Evolutionary conservation across 2,797 vertebrate species (phyloP), one percentile per base, ranked within the genome.

Genomic region (Gorsachius magnificus): DNA sequence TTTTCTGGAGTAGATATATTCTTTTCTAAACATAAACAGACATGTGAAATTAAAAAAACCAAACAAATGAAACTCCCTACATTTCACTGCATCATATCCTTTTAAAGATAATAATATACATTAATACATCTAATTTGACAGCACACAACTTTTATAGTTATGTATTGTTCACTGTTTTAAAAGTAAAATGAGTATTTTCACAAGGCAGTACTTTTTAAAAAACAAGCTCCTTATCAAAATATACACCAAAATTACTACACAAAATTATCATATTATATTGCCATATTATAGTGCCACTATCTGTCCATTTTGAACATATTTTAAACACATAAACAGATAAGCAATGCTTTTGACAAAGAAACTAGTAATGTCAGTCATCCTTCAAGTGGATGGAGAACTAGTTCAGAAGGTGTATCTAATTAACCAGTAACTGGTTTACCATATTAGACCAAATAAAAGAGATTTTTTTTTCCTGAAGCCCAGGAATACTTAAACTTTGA

Each of bases 1-100:
- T 94, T 98, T 89, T 95, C 86, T 61, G 98, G 98, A 95, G 97
- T 79, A 51, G 97, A 58, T 64, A 95, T 68, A 77, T 98, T 98
- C 89, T 98, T 98, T 92, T 97, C 98, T 99, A 98, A 95, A 95
- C 85, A 97, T 38, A 92, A 90, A 87, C 95, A 97, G 87, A 97
- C 84, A 82, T 8, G 36, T 84, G 79, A 95, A 79, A 97, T 97
- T 96, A 97, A 97, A 74, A 90, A 0, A 25, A 95, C 50, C 29
- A 95, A 58, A 2, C 33, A 54, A 50, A 6, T 24, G 45, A 60
- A 83, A 28, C 4, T 24, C 38, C 20, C 22, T 51, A 57, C 33
- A 68, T 81, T 78, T 97, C 50, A 96, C 29, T 94, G 72, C 51
- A 84, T 66, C 17, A 28, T 16, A 28, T 82, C 68, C 9, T 69